phyloP scores from a whole-genome alignment of 2,888 invertebrate genomes.

The Metallyticus violacea region DNA sequence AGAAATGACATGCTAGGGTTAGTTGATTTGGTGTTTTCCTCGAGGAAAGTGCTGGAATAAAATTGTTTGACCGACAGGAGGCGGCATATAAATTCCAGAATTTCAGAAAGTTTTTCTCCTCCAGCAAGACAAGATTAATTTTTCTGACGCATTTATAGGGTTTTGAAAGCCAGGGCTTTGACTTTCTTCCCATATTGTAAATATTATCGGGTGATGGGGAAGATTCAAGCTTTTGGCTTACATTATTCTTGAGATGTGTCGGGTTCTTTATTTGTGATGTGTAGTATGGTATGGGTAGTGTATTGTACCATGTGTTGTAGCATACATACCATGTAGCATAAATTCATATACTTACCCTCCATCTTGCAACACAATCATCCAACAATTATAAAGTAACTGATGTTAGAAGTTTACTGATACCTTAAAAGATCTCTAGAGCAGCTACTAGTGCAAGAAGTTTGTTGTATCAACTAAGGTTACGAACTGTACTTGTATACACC shows the following conservation, averaged over 20 bases:
- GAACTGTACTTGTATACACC: background rate
- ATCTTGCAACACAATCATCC: background rate
- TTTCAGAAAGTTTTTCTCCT: background rate
- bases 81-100: background rate
- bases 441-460: background rate
- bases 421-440: background rate
- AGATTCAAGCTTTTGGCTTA: background rate
- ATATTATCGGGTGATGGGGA: background rate
- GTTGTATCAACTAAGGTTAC: background rate
- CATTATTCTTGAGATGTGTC: background rate
- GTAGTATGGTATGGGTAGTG: background rate
- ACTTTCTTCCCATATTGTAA: background rate
- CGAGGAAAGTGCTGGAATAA: background rate
- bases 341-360: background rate
- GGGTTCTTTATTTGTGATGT: background rate
- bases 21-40: background rate
- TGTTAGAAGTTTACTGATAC: background rate
- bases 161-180: background rate
- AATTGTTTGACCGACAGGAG: conserved; percentile 1
- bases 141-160: background rate
- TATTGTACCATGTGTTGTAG: background rate
- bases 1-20: conserved; percentile 1
- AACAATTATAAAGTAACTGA: background rate
- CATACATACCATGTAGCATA: background rate
- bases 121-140: conserved; percentile 1